phyloP scores from a whole-genome alignment of 1,140 invertebrate species.

The Halesus radiatus region DNA sequence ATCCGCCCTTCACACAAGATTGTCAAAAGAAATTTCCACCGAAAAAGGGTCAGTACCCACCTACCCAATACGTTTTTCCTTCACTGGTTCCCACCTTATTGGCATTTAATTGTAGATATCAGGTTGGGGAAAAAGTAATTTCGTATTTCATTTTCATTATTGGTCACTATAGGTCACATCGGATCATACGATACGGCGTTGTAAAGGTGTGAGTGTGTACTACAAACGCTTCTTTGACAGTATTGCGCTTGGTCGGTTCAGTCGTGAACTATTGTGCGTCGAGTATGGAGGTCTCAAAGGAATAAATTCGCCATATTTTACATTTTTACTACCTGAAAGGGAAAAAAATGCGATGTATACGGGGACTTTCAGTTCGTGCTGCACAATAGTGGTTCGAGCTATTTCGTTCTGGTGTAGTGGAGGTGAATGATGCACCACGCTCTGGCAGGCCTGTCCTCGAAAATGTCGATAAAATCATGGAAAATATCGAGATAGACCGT shows the following conservation, averaged over 20 bases:
- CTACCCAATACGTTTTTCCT: too few species aligned
- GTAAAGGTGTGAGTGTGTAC: slow-evolving; percentile 5
- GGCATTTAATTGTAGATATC: too few species aligned
- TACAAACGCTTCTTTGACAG: slow-evolving; percentile 18
- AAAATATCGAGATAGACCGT: slow-evolving; percentile 20
- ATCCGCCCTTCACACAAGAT: too few species aligned
- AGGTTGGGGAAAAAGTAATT: too few species aligned
- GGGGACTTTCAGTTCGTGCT: slow-evolving; percentile 10
- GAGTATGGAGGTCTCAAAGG: slow-evolving; percentile 8
- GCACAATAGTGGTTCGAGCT: slow-evolving; percentile 12
- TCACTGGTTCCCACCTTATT: too few species aligned
- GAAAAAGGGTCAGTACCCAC: too few species aligned
- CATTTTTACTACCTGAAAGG: too few species aligned
- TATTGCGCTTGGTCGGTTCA: slow-evolving; percentile 53
- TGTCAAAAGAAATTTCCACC: too few species aligned
- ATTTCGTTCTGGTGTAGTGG: slow-evolving; percentile 26
- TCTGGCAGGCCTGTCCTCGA: slow-evolving; percentile 1
- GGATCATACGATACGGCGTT: neutral
- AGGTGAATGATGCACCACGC: slow-evolving; percentile 23
- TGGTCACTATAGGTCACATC: too few species aligned
- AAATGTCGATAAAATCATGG: slow-evolving; percentile 20
- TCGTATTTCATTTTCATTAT: too few species aligned
- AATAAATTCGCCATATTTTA: too few species aligned
- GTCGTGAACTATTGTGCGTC: slow-evolving; percentile 40
- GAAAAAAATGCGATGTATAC: too few species aligned